Conservation (phyloP, 2,888 invertebrate species). For the Pammene fasciana region DNA sequence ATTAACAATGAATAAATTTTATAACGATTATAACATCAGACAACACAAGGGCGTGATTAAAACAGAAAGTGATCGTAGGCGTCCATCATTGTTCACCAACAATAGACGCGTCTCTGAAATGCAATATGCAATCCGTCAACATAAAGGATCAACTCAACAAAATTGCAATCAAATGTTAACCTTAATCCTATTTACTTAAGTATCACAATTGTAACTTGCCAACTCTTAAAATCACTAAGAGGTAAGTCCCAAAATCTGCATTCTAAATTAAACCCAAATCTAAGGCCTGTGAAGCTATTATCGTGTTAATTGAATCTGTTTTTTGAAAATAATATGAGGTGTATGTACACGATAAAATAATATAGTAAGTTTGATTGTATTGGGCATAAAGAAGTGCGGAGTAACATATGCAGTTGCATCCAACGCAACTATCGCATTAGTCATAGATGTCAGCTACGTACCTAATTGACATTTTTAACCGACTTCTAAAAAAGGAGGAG, state of each 20-base stretch:
- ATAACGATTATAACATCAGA: slow-evolving; percentile 7
- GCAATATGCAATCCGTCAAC: slow-evolving; percentile 60
- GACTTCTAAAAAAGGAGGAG: too few relatives aligned
- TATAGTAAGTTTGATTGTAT: not conserved
- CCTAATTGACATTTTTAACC: not conserved
- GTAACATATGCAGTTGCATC: slow-evolving; percentile 17
- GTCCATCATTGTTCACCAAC: slow-evolving; percentile 74
- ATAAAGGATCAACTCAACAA: not conserved
- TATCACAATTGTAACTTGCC: not conserved
- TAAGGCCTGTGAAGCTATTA: not conserved
- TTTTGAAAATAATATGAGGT: not conserved
- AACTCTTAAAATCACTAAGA: slow-evolving; percentile 36
- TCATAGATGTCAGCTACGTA: slow-evolving; percentile 18
- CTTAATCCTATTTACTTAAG: not conserved
- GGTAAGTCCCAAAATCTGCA: not conserved
- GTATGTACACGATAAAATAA: not conserved
- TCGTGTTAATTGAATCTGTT: not conserved
- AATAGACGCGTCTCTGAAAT: slow-evolving; percentile 63
- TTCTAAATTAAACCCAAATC: not conserved
- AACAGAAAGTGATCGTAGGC: slow-evolving; percentile 66
- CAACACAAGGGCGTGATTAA: slow-evolving; percentile 59
- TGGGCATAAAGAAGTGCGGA: slow-evolving; percentile 1
- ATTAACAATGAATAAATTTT: slow-evolving; percentile 17
- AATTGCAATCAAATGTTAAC: not conserved
- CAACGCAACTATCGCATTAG: slow-evolving; percentile 15